phyloP scores from a whole-genome alignment of 2,113 vertebrate species.

The Carassius auratus region DNA sequence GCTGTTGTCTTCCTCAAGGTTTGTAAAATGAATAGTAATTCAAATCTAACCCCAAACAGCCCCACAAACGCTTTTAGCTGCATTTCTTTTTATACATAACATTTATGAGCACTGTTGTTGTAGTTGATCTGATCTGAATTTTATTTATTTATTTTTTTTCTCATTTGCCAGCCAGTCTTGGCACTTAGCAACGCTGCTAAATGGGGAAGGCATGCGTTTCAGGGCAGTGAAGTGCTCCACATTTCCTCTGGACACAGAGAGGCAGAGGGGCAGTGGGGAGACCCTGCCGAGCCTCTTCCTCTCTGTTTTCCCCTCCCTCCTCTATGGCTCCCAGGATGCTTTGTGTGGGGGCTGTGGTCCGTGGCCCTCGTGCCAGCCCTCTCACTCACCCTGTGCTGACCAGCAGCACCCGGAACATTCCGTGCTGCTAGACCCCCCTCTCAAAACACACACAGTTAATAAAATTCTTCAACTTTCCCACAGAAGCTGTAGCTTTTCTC shows the following conservation, averaged over 20 bases:
- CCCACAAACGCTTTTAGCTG: not conserved
- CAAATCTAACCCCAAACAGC: not conserved
- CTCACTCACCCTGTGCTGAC: conserved; percentile 79
- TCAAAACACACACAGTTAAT: conserved; percentile 65
- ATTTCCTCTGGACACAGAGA: conserved; percentile 75
- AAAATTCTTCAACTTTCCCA: conserved; percentile 68
- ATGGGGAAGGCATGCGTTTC: conserved; percentile 88
- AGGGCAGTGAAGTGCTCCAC: conserved; percentile 77
- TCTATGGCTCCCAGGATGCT: conserved; percentile 73
- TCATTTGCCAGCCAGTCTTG: conserved; percentile 69
- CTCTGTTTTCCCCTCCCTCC: conserved; percentile 63
- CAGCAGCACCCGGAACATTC: conserved; percentile 86
- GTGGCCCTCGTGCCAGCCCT: conserved; percentile 80
- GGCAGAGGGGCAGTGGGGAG: conserved; percentile 64
- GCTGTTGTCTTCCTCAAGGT: not conserved
- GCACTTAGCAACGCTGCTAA: conserved; percentile 88
- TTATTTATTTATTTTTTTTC: not conserved
- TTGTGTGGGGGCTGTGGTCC: conserved; percentile 86
- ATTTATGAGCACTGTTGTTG: not conserved
- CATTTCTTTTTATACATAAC: not conserved
- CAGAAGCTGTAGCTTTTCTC: conserved; percentile 33
- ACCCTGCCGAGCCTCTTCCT: conserved; percentile 80
- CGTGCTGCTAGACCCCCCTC: conserved; percentile 83
- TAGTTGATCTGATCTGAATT: not conserved
- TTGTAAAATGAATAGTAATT: not conserved